Percentiles rank a stretch among this genome's conserved stretches.
These are phyloP conservation scores for Leptopilina boulardi DNA, from an alignment of 1,140 invertebrate genomes.

Conservation along the genomic window DNA sequence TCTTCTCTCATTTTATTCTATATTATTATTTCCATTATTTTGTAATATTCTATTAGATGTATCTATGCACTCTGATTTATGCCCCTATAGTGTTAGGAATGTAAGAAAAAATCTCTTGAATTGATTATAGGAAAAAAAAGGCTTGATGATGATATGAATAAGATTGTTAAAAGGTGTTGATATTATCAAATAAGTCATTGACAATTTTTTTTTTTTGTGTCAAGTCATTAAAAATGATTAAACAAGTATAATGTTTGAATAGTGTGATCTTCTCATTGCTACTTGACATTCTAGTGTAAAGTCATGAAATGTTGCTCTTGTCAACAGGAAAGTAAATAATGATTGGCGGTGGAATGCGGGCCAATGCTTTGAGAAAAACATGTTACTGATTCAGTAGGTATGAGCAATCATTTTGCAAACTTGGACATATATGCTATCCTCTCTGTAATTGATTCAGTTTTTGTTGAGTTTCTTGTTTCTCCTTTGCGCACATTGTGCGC, in stretches of 20 bases:
- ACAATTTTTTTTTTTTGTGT: neutral
- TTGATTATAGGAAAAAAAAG: neutral
- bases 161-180: neutral
- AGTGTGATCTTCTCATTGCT: neutral
- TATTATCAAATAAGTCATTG: neutral
- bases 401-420: conserved; percentile 26
- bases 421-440: conserved; percentile 17
- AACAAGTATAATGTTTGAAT: neutral
- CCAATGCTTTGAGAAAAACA: neutral
- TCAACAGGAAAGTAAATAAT: conserved; percentile 21
- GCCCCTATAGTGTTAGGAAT: neutral
- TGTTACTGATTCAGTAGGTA: conserved; percentile 7
- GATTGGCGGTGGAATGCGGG: conserved; percentile 23
- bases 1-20: neutral
- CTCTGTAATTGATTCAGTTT: conserved; percentile 15
- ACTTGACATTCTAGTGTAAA: neutral
- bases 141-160: neutral
- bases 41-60: neutral
- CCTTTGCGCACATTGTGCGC: neutral
- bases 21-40: neutral
- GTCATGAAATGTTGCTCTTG: neutral
- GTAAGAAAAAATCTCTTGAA: neutral
- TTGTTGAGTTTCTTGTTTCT: neutral
- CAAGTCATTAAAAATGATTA: neutral
- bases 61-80: neutral